These are phyloP conservation scores for Paratilapia polleni DNA, from an alignment of 2,113 vertebrate species.

Conservation along the genomic window DNA sequence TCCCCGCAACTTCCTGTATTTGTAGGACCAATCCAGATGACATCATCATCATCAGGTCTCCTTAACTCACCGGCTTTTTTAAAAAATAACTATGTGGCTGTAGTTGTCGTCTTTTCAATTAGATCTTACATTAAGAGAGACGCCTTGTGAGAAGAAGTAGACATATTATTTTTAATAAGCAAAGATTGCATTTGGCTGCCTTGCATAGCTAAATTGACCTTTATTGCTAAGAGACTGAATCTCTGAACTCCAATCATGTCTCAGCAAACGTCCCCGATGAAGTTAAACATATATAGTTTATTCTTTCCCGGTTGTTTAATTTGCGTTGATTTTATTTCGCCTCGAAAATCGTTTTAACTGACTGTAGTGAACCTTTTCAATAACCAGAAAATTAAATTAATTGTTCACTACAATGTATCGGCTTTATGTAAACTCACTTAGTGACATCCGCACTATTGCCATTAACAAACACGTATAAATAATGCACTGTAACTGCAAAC, in stretches of 20 bases:
- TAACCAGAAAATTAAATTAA: neutral
- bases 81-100: slow-evolving; percentile 3
- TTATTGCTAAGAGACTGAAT: slow-evolving; percentile 73
- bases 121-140: slow-evolving; percentile 33
- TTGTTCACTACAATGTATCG: neutral
- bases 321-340: neutral
- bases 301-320: neutral
- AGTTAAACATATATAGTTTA: slow-evolving; percentile 10
- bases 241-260: slow-evolving; percentile 49
- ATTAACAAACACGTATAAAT: neutral
- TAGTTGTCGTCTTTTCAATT: slow-evolving; percentile 27
- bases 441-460: neutral
- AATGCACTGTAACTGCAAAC: neutral
- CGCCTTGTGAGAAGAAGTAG: slow-evolving; percentile 31
- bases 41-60: slow-evolving; percentile 34
- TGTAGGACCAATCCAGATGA: slow-evolving; percentile 41
- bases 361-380: slow-evolving; percentile 14
- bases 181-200: slow-evolving; percentile 69
- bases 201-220: slow-evolving; percentile 78
- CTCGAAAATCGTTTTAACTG: neutral
- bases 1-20: slow-evolving; percentile 21
- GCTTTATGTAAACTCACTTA: neutral
- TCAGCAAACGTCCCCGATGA: slow-evolving; percentile 57
- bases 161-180: slow-evolving; percentile 41
- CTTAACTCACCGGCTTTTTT: slow-evolving; percentile 6